Percentiles rank a stretch among this genome's conserved stretches.
Evolutionary conservation across 2,113 vertebrate genomes (phyloP).

Genomic region (Triplophysa tibetana): DNA sequence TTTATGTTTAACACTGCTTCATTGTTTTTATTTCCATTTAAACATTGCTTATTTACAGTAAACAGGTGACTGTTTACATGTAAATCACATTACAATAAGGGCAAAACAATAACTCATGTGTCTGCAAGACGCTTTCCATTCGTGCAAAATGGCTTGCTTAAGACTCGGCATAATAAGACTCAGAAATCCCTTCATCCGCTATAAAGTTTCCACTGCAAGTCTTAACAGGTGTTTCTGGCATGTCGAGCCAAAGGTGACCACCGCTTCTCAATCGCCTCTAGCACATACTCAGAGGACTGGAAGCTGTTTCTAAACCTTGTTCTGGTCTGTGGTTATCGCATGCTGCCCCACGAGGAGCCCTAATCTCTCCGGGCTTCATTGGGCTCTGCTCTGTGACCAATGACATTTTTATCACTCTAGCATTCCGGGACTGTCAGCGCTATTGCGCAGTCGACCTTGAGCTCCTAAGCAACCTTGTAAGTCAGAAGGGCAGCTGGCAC

Average conservation of each 20-base stretch:
- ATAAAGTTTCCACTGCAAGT: not conserved
- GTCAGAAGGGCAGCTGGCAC: constrained; percentile 1
- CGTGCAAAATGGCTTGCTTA: not conserved
- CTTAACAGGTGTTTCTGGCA: constrained; percentile 40
- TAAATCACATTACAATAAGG: constrained; percentile 40
- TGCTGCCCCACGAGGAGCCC: not conserved
- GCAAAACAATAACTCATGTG: constrained; percentile 46
- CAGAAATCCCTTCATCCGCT: constrained; percentile 30
- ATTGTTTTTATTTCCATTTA: constrained; percentile 31
- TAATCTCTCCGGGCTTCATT: not conserved
- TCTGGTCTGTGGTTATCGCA: not conserved
- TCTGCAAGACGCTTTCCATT: not conserved
- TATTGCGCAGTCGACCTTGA: constrained; percentile 43
- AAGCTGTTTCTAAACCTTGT: not conserved
- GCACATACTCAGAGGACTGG: not conserved
- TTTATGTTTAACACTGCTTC: constrained; percentile 2
- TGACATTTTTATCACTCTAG: constrained; percentile 43
- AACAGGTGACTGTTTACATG: constrained; percentile 49
- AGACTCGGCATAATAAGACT: constrained; percentile 16
- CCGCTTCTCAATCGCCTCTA: not conserved
- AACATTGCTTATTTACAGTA: constrained; percentile 40
- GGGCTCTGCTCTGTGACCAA: constrained; percentile 34
- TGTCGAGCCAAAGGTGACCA: constrained; percentile 25
- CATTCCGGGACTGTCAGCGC: constrained; percentile 36
- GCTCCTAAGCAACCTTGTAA: constrained; percentile 43